Percentiles rank a stretch among this genome's conserved stretches.
Evolutionary conservation across 1,140 invertebrate genomes (phyloP).

Genomic region (Heliconius himera): DNA sequence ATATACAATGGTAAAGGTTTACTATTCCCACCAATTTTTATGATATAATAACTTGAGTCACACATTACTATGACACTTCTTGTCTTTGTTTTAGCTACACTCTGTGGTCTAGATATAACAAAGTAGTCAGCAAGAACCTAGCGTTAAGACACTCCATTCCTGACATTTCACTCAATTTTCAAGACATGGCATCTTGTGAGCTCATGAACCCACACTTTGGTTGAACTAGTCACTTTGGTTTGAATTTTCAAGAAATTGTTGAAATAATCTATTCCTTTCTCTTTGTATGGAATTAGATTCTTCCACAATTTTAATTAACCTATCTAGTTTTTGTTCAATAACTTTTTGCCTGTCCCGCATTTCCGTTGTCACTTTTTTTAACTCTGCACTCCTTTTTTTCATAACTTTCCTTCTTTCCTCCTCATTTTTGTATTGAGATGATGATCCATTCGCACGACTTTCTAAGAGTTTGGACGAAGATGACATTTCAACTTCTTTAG

Average conservation of each 20-base stretch:
- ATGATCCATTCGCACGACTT: neutral
- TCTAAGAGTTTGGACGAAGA: neutral
- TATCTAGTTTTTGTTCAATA: slow-evolving; percentile 75
- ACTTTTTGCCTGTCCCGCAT: slow-evolving; percentile 69
- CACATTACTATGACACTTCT: neutral
- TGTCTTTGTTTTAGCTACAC: too few relatives aligned
- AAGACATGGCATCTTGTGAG: too few relatives aligned
- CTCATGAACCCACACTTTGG: too few relatives aligned
- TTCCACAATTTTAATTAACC: slow-evolving; percentile 72
- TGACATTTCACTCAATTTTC: too few relatives aligned
- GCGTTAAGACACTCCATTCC: too few relatives aligned
- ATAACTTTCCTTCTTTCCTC: slow-evolving; percentile 59
- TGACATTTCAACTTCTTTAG: slow-evolving; percentile 47
- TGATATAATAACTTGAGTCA: neutral
- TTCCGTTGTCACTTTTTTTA: slow-evolving; percentile 69
- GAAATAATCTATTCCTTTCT: slow-evolving; percentile 70
- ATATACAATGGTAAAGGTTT: neutral
- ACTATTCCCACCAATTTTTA: neutral
- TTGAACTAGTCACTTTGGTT: slow-evolving; percentile 25
- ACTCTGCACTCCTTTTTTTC: slow-evolving; percentile 66
- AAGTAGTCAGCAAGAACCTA: too few relatives aligned
- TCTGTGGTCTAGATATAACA: too few relatives aligned
- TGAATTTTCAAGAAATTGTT: slow-evolving; percentile 64
- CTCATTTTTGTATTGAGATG: slow-evolving; percentile 43
- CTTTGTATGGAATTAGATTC: slow-evolving; percentile 75